Evolutionary conservation across 2,888 invertebrate species (phyloP).

Genomic region (Drosophila percnosoma): DNA sequence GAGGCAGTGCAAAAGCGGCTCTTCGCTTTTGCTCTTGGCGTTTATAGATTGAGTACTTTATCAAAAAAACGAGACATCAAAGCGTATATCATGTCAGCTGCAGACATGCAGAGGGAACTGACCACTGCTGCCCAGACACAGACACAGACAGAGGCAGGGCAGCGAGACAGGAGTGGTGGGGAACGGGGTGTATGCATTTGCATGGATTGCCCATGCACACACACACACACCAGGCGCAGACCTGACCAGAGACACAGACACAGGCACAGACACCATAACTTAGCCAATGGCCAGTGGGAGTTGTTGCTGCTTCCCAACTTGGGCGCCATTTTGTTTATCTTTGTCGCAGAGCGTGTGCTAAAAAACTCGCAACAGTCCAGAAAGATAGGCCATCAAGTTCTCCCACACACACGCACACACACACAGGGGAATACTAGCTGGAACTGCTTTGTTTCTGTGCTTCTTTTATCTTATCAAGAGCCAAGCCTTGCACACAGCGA

Average conservation of each 20-base stretch:
- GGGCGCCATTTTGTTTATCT: slow-evolving; percentile 77
- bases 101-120: slow-evolving; percentile 51
- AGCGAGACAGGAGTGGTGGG: neutral
- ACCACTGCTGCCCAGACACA: slow-evolving; percentile 19
- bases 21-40: slow-evolving; percentile 73
- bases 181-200: slow-evolving; percentile 33
- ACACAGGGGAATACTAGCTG: neutral
- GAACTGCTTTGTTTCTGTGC: neutral
- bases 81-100: slow-evolving; percentile 77
- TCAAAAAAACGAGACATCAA: slow-evolving; percentile 78
- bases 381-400: slow-evolving; percentile 41
- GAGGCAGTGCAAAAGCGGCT: slow-evolving; percentile 49
- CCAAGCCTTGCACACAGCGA: slow-evolving; percentile 23
- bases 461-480: slow-evolving; percentile 37
- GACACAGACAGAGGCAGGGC: neutral
- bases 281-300: slow-evolving; percentile 66
- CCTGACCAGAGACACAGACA: slow-evolving; percentile 2
- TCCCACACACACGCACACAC: neutral
- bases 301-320: slow-evolving; percentile 22
- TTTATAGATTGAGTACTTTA: slow-evolving; percentile 80
- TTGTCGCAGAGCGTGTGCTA: slow-evolving; percentile 69
- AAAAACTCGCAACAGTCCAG: slow-evolving; percentile 55
- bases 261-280: slow-evolving; percentile 51
- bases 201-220: slow-evolving; percentile 34
- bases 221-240: neutral